phyloP scores from a whole-genome alignment of 1,140 invertebrate species.

The Drosophila subobscura region DNA sequence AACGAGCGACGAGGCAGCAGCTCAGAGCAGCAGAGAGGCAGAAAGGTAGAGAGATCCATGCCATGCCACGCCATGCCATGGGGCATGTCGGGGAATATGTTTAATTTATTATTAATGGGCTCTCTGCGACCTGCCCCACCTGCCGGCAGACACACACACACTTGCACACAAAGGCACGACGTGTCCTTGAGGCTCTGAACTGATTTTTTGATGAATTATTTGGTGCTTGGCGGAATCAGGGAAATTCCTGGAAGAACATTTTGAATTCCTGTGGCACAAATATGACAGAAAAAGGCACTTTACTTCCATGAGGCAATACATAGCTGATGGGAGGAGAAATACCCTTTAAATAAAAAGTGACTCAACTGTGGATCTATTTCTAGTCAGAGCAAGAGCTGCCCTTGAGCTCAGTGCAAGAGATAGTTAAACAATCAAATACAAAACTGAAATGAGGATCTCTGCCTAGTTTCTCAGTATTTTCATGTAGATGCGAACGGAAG shows the following conservation, averaged over 20 bases:
- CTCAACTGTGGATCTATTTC: too few species aligned
- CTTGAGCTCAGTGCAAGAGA: too few species aligned
- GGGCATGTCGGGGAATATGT: constrained; percentile 54
- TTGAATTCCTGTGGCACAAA: too few species aligned
- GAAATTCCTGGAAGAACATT: constrained; percentile 23
- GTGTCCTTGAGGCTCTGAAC: constrained; percentile 21
- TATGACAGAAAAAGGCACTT: too few species aligned
- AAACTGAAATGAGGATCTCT: too few species aligned
- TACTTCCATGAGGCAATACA: too few species aligned
- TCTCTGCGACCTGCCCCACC: constrained; percentile 6
- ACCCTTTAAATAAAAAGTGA: too few species aligned
- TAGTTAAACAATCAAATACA: background rate
- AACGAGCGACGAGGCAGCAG: background rate
- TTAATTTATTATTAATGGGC: constrained; percentile 74
- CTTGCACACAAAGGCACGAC: background rate
- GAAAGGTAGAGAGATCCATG: constrained; percentile 1
- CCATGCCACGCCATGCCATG: constrained; percentile 1
- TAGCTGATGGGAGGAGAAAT: too few species aligned
- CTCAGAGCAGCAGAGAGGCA: constrained; percentile 18
- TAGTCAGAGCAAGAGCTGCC: too few species aligned
- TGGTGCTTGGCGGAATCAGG: constrained; percentile 20
- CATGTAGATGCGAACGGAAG: constrained; percentile 14
- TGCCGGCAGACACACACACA: background rate
- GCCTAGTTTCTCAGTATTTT: constrained; percentile 4
- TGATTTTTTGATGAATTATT: constrained; percentile 60